phyloP scores from a whole-genome alignment of 2,113 vertebrate species.

The Dryoscopus gambensis region DNA sequence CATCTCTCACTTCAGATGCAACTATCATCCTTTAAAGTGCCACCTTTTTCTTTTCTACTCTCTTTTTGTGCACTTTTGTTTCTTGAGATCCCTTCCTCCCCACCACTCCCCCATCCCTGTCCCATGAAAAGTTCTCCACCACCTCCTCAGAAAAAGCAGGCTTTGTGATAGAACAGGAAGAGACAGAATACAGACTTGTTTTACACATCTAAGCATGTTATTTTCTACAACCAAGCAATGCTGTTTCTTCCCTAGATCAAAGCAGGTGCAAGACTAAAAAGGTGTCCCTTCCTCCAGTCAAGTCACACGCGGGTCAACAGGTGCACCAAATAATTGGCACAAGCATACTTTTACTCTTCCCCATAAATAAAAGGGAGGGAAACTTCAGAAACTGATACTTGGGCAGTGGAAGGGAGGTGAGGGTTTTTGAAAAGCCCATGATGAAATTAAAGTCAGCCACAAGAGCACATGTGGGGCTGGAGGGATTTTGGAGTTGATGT shows the following conservation, averaged over 20 bases:
- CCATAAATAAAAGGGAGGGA: neutral
- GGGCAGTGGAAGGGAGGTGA: fast-evolving
- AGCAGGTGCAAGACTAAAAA: neutral
- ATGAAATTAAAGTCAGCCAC: neutral
- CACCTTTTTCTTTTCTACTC: neutral
- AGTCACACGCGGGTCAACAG: neutral
- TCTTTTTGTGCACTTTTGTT: neutral
- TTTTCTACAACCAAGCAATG: neutral
- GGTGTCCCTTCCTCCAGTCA: neutral
- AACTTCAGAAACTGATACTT: neutral
- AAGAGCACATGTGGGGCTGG: neutral
- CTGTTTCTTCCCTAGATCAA: neutral
- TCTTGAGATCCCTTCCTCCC: neutral
- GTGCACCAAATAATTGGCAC: neutral
- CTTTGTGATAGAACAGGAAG: neutral
- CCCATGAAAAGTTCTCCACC: neutral
- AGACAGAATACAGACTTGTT: neutral
- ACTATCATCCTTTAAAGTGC: neutral
- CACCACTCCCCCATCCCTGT: neutral
- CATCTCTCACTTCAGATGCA: neutral
- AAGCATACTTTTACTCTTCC: neutral
- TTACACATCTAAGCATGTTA: neutral
- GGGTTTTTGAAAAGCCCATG: neutral
- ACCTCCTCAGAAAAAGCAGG: neutral
- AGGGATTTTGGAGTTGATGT: neutral